A percentile compares a stretch with the other conserved stretches of the same genome.
Evolutionary conservation across 2,113 vertebrate genomes (phyloP).

Genomic region (Pteronura brasiliensis): DNA sequence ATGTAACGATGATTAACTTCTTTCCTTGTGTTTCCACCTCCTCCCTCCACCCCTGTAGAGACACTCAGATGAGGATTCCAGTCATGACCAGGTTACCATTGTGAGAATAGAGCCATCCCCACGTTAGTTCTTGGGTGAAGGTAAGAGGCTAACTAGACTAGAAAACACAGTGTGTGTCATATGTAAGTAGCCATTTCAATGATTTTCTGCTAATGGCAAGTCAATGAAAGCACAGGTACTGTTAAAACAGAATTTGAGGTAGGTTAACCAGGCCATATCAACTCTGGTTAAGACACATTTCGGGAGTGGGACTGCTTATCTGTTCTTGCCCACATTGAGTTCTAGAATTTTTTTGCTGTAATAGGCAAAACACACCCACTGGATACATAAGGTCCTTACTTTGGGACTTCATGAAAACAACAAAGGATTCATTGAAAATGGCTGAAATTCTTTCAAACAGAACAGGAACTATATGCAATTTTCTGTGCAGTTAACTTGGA

Average conservation of each 20-base stretch:
- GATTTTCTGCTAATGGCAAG: background rate
- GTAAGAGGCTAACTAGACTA: background rate
- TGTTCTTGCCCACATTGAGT: background rate
- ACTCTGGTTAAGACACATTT: background rate
- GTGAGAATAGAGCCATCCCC: background rate
- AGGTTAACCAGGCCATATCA: background rate
- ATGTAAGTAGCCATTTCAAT: background rate
- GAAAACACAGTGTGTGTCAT: background rate
- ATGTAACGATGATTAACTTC: background rate
- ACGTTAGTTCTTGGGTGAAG: background rate
- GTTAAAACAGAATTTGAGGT: background rate
- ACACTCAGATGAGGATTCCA: background rate
- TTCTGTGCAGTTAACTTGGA: background rate
- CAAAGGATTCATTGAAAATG: background rate
- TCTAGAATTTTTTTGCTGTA: background rate
- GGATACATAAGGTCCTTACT: background rate
- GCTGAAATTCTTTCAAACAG: background rate
- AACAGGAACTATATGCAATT: background rate
- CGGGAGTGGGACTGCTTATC: background rate
- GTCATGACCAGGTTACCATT: background rate
- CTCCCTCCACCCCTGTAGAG: background rate
- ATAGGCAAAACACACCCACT: background rate
- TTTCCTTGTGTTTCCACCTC: background rate
- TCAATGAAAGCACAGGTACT: background rate
- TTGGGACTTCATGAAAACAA: background rate